Base-by-base conservation (phyloP, 2,888 invertebrate species). In the Tetranychus truncatus region DNA sequence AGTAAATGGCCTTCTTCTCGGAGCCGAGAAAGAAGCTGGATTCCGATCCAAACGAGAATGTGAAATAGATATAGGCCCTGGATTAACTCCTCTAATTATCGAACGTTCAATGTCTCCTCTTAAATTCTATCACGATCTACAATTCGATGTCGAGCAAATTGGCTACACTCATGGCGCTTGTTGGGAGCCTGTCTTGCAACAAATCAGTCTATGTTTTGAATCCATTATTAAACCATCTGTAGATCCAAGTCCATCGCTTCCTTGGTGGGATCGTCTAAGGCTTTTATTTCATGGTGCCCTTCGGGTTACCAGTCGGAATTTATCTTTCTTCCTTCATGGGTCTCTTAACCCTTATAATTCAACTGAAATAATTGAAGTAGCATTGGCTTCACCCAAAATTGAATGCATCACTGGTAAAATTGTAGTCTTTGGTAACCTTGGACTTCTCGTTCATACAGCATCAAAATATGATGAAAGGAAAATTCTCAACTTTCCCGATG, bases 391-490 rank as follows among this genome's bases (percentile, higher is more conserved):
- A 80, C 88, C 95, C 5, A 89, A 91, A 55, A 88, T 99, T 81
- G 95, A 97, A 80, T 97, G 97, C 96, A 94, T 93, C 11, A 79
- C 75, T 73, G 79, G 79, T 77, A 69, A 74, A 66, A 89, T 94
- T 76, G 88, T 92, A 74, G 90, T 94, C 81, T 91, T 93, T 81
- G 95, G 96, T 3, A 92, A 95, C 81, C 84, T 99, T 77, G 92
- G 95, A 83, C 91, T 97, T 80, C 94, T 90, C 81, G 94, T 95
- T 1, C 87, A 95, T 76, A 99, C 97, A 0, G 97, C 97, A 0
- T 96, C 96, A 77, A 96, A 99, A 83, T 99, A 99, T 84, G 97
- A 99, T 83, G 99, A 99, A 84, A 95, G 95, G 81, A 89, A 92
- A 74, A 87, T 99, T 78, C 84, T 99, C 65, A 91, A 94, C 81